Percentiles rank a stretch among this genome's conserved stretches.
phyloP scores from a whole-genome alignment of 2,888 invertebrate genomes.

The Drosophila aldrichi region DNA sequence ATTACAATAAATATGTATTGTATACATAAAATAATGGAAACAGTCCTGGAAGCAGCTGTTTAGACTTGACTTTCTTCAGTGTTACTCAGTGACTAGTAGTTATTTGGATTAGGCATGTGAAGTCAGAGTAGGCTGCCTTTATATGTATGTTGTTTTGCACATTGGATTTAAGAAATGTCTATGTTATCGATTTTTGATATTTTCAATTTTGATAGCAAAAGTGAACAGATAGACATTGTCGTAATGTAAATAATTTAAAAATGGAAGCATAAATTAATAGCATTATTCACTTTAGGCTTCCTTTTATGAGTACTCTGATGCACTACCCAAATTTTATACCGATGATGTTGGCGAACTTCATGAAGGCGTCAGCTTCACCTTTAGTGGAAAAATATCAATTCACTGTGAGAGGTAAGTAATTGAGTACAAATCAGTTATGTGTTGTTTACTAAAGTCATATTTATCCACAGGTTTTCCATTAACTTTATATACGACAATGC shows the following conservation, averaged over 20 bases:
- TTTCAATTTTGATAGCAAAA: slow-evolving; percentile 10
- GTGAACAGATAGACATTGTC: slow-evolving; percentile 3
- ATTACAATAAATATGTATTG: not conserved
- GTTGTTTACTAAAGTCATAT: not conserved
- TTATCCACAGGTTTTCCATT: slow-evolving; percentile 82
- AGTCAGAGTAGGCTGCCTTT: slow-evolving; percentile 11
- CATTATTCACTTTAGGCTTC: slow-evolving; percentile 70
- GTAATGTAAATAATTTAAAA: slow-evolving; percentile 22
- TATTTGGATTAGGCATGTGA: not conserved
- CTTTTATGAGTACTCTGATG: slow-evolving; percentile 83
- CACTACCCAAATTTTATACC: slow-evolving; percentile 78
- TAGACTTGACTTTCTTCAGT: not conserved
- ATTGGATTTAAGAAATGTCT: slow-evolving; percentile 1
- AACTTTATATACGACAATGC: slow-evolving; percentile 82
- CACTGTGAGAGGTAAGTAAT: slow-evolving; percentile 84
- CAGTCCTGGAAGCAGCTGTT: not conserved
- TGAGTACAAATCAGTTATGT: not conserved
- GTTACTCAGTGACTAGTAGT: not conserved
- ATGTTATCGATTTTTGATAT: slow-evolving; percentile 30
- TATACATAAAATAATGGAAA: not conserved
- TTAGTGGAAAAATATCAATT: slow-evolving; percentile 81
- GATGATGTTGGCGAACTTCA: slow-evolving; percentile 75
- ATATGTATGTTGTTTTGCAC: not conserved
- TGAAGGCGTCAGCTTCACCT: slow-evolving; percentile 83
- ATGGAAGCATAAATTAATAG: slow-evolving; percentile 1